Percentiles rank a stretch among this genome's conserved stretches.
phyloP scores from a whole-genome alignment of 2,113 vertebrate species.

The Pteronura brasiliensis region DNA sequence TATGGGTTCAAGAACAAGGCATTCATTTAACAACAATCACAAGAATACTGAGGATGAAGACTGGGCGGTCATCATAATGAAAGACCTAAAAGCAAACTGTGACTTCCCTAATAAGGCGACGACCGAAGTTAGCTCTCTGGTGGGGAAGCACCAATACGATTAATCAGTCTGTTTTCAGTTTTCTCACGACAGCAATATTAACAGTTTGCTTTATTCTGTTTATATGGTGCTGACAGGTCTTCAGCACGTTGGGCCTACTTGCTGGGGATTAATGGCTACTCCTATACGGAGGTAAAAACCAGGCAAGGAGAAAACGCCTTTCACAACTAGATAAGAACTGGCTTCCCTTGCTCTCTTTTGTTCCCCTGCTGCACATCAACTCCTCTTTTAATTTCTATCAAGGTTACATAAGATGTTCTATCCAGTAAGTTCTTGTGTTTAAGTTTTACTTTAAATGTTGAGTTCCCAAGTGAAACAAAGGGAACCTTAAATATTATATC shows the following conservation, averaged over 20 bases:
- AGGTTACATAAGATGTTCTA: constrained; percentile 38
- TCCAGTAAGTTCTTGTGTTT: constrained; percentile 34
- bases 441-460: constrained; percentile 15
- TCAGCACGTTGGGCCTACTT: constrained; percentile 81
- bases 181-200: constrained; percentile 84
- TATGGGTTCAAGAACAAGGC: constrained; percentile 73
- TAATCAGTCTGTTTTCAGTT: constrained; percentile 87
- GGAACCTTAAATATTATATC: constrained; percentile 44
- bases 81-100: constrained; percentile 71
- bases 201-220: constrained; percentile 88
- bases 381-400: constrained; percentile 48
- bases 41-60: constrained; percentile 79
- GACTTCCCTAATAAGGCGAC: constrained; percentile 85
- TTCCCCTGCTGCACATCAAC: not conserved
- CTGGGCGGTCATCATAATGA: constrained; percentile 74
- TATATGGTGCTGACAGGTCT: constrained; percentile 84
- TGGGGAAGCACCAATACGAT: constrained; percentile 81
- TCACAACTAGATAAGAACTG: constrained; percentile 69
- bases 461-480: not conserved
- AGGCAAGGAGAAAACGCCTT: constrained; percentile 77
- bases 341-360: constrained; percentile 40
- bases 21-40: constrained; percentile 78
- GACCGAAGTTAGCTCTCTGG: constrained; percentile 77
- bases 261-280: constrained; percentile 80
- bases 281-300: constrained; percentile 75